Evolutionary conservation across 1,140 invertebrate species (phyloP).

Genomic region (Halictus rubicundus): DNA sequence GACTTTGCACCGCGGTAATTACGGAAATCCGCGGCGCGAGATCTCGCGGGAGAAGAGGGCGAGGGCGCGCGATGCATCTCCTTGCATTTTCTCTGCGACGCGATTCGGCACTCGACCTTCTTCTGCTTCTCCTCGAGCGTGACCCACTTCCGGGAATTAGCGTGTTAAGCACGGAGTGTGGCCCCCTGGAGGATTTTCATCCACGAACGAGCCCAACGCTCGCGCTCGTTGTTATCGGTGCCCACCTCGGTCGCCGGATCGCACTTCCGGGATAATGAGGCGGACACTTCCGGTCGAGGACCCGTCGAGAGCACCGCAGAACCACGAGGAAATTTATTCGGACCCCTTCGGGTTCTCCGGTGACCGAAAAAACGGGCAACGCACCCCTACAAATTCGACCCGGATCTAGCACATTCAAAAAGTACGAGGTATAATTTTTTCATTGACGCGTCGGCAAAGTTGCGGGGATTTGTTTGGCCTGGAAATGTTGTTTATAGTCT

Average conservation of each 20-base stretch:
- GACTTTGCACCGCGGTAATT: conserved; percentile 25
- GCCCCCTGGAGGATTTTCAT: conserved; percentile 5
- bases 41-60: background rate
- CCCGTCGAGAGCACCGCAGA: background rate
- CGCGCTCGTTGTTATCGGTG: conserved; percentile 12
- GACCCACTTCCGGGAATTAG: conserved; percentile 20
- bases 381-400: too few species aligned
- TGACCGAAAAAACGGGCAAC: background rate
- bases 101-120: conserved; percentile 32
- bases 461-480: too few species aligned
- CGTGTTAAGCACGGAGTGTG: conserved; percentile 35
- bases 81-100: conserved; percentile 9
- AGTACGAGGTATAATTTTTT: too few species aligned
- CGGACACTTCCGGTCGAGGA: background rate
- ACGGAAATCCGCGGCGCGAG: background rate
- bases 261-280: conserved; percentile 27
- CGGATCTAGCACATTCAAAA: too few species aligned
- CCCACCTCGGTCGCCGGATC: background rate
- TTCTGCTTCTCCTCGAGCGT: background rate
- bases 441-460: too few species aligned
- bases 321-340: background rate
- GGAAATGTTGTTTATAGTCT: too few species aligned
- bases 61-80: background rate
- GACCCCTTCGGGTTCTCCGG: background rate
- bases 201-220: background rate